Evolutionary conservation across 2,797 vertebrate species (phyloP).

Genomic region (Todus mexicanus): DNA sequence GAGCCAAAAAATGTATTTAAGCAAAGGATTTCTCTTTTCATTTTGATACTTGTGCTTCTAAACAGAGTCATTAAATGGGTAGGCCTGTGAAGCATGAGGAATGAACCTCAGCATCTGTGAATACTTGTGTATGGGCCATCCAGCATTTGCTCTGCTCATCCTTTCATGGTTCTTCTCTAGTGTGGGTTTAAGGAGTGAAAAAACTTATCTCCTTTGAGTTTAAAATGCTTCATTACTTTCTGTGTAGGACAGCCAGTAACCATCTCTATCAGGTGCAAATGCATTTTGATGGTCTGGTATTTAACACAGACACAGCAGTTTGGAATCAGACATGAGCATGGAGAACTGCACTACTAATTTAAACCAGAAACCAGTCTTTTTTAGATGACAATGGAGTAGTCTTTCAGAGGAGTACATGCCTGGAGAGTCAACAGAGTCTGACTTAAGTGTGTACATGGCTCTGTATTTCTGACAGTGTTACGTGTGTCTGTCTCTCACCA

Average conservation of each 20-base stretch:
- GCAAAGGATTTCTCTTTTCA: background rate
- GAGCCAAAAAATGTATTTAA: background rate
- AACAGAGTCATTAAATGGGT: background rate
- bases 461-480: background rate
- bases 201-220: background rate
- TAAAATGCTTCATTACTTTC: background rate
- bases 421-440: background rate
- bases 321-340: background rate
- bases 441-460: background rate
- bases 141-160: background rate
- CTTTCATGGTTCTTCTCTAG: background rate
- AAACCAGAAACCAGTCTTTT: background rate
- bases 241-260: background rate
- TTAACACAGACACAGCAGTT: background rate
- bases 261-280: background rate
- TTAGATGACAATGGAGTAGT: background rate
- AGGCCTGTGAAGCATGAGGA: background rate
- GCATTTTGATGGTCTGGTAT: background rate
- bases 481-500: fast-evolving
- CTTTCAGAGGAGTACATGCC: background rate
- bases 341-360: background rate
- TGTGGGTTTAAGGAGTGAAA: background rate
- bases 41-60: background rate
- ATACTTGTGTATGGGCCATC: background rate
- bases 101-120: background rate